A percentile compares a stretch with the other conserved stretches of the same genome.
Conservation (phyloP, 2,888 invertebrate species). For the Margaritifera margaritifera region DNA sequence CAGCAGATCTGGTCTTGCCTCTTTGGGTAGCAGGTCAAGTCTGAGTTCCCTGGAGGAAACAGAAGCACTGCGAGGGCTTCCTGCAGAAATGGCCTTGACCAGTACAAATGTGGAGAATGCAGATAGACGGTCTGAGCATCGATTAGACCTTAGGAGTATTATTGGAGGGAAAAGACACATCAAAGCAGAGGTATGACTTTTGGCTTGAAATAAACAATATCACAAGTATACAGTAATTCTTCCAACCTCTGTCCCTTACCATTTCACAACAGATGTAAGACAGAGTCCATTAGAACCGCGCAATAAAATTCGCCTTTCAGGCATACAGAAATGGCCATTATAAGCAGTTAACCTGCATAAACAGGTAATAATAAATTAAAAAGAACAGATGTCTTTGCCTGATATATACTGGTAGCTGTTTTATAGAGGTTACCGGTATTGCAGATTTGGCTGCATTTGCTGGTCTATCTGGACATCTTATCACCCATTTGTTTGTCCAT, state of each 20-base stretch:
- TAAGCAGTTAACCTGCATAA: too few relatives aligned
- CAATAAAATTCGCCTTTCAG: not conserved
- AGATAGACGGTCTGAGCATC: constrained; percentile 87
- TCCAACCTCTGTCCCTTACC: not conserved
- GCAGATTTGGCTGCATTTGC: too few relatives aligned
- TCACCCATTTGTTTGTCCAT: too few relatives aligned
- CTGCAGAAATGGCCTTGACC: constrained; percentile 25
- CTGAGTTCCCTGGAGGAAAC: constrained; percentile 6
- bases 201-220: not conserved
- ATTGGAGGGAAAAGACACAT: constrained; percentile 80
- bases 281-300: not conserved
- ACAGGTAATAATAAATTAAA: too few relatives aligned
- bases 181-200: constrained; percentile 76
- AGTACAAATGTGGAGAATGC: constrained; percentile 29
- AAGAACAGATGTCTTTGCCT: not conserved
- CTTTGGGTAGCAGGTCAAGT: constrained; percentile 9
- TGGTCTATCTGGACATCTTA: too few relatives aligned
- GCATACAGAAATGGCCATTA: too few relatives aligned
- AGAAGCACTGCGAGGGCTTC: constrained; percentile 26
- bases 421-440: too few relatives aligned
- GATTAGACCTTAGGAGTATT: constrained; percentile 81
- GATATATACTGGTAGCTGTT: not conserved
- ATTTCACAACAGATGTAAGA: not conserved
- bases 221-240: not conserved
- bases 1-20: too few relatives aligned